phyloP scores from a whole-genome alignment of 2,888 invertebrate species.

The Mechanitis mazaeus region DNA sequence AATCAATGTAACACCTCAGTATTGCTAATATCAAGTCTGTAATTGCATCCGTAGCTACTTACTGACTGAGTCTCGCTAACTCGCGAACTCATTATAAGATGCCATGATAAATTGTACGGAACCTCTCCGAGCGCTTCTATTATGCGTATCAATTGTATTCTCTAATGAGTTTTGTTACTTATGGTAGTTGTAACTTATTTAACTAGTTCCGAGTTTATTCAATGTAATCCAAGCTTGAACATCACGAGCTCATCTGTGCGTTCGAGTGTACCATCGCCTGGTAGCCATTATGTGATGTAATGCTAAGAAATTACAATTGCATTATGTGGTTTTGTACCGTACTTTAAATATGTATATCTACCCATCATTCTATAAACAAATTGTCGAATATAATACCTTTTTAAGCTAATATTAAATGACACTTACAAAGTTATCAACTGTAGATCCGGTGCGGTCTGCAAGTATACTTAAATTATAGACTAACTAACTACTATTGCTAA shows the following conservation, averaged over 20 bases:
- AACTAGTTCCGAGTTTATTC: conserved; percentile 8
- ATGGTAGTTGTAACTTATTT: conserved; percentile 21
- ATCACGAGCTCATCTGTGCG: no score
- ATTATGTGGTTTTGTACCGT: not conserved
- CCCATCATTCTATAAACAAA: no score
- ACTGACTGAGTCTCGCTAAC: conserved; percentile 28
- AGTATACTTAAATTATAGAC: not conserved
- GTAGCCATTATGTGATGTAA: not conserved
- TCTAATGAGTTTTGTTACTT: conserved; percentile 28
- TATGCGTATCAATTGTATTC: conserved; percentile 29
- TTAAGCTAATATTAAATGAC: not conserved
- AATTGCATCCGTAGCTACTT: conserved; percentile 34
- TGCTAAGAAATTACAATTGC: not conserved
- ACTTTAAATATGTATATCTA: not conserved
- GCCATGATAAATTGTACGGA: conserved; percentile 31
- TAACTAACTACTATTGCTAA: not conserved
- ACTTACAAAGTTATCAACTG: conserved; percentile 13
- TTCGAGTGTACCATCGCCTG: no score
- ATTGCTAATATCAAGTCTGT: conserved; percentile 31
- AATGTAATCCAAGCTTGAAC: conserved; percentile 4
- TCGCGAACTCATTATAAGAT: conserved; percentile 33
- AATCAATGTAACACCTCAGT: conserved; percentile 19
- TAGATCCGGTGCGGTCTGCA: conserved; percentile 12
- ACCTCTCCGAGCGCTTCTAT: conserved; percentile 18
- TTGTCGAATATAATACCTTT: not conserved